phyloP scores from a whole-genome alignment of 2,113 vertebrate species.

The Rhinolophus ferrumequinum region DNA sequence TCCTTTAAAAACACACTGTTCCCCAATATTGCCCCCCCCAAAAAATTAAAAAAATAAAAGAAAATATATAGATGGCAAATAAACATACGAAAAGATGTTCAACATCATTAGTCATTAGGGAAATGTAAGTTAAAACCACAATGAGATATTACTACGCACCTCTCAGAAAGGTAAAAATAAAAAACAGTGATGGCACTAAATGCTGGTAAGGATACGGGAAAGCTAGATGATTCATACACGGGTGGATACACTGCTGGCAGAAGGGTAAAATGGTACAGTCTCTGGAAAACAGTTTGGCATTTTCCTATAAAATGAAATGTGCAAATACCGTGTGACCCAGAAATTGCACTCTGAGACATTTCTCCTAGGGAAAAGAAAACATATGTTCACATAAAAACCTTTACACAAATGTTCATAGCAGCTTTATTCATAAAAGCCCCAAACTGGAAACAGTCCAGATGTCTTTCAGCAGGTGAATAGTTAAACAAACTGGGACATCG shows the following conservation, averaged over 20 bases:
- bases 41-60: not conserved
- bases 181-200: not conserved
- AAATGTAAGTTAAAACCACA: constrained; percentile 31
- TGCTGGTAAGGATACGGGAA: not conserved
- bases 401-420: not conserved
- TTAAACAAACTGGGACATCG: not conserved
- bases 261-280: not conserved
- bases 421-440: not conserved
- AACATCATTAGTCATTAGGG: not conserved
- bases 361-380: not conserved
- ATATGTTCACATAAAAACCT: not conserved
- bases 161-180: not conserved
- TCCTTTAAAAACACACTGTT: no score
- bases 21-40: no score
- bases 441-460: not conserved
- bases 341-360: not conserved
- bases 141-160: not conserved
- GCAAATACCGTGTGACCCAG: not conserved
- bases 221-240: not conserved
- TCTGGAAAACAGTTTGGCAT: not conserved
- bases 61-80: not conserved
- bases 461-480: not conserved
- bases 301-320: not conserved
- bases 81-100: not conserved
- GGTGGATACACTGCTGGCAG: not conserved